Evolutionary conservation across 2,888 invertebrate species (phyloP).

Genomic region (Lasioglossum morio): DNA sequence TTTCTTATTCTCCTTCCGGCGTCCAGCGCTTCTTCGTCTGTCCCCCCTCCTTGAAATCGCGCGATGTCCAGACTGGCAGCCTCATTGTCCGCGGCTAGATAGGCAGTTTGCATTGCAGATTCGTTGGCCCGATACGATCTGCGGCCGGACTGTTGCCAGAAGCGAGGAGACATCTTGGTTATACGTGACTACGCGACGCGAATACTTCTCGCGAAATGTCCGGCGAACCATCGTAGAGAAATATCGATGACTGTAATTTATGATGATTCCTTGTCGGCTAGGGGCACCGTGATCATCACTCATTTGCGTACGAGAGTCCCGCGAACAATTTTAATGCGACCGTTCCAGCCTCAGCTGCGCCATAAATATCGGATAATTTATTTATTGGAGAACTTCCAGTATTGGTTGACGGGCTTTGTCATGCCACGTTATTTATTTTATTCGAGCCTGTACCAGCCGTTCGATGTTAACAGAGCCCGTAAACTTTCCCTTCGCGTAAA

Average conservation of each 20-base stretch:
- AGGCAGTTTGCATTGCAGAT: slow-evolving; percentile 71
- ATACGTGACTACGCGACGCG: slow-evolving; percentile 43
- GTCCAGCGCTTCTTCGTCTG: background rate
- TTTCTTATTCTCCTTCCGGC: slow-evolving; percentile 22
- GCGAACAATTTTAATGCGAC: background rate
- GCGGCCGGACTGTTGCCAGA: slow-evolving; percentile 52
- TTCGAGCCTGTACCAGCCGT: too few relatives aligned
- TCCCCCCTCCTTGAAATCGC: slow-evolving; percentile 51
- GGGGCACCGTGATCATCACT: background rate
- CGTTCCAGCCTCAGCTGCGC: background rate
- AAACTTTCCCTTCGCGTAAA: too few relatives aligned
- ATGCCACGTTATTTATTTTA: background rate
- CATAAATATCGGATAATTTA: background rate
- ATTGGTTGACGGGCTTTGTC: background rate
- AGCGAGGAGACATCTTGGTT: slow-evolving; percentile 46
- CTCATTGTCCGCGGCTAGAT: slow-evolving; percentile 65
- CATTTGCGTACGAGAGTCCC: background rate
- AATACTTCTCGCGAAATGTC: slow-evolving; percentile 47
- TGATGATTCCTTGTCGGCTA: slow-evolving; percentile 15
- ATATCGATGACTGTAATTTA: slow-evolving; percentile 37
- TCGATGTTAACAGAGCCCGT: too few relatives aligned
- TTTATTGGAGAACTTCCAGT: background rate
- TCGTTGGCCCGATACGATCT: slow-evolving; percentile 63
- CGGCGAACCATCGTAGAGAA: slow-evolving; percentile 16
- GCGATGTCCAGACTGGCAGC: slow-evolving; percentile 58